Percentiles rank a stretch among this genome's conserved stretches.
Evolutionary conservation across 1,140 invertebrate species (phyloP).

Genomic region (Cotesia glomerata): DNA sequence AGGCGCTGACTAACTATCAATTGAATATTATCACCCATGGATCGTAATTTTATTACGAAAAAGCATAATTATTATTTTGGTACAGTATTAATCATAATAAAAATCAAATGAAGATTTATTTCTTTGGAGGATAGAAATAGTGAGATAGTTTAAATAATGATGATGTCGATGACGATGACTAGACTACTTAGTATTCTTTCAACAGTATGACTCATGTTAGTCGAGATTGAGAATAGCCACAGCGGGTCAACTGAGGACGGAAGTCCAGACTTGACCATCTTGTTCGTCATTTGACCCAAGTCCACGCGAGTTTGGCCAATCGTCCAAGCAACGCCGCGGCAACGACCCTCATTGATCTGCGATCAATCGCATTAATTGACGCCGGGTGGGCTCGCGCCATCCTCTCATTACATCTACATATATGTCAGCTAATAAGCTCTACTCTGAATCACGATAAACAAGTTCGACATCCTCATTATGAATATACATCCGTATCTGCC

Average conservation of each 20-base stretch:
- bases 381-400: constrained; percentile 29
- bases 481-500: constrained; percentile 6
- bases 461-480: constrained; percentile 19
- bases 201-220: constrained; percentile 53
- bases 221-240: constrained; percentile 58
- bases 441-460: constrained; percentile 24
- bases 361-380: constrained; percentile 62
- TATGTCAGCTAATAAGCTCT: not conserved
- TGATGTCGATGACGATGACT: constrained; percentile 14
- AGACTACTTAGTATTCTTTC: constrained; percentile 11
- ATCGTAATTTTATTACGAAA: not conserved
- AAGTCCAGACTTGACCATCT: constrained; percentile 51
- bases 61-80: not conserved
- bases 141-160: not conserved
- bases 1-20: too few relatives aligned
- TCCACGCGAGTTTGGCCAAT: constrained; percentile 40
- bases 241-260: constrained; percentile 55
- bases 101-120: too few relatives aligned
- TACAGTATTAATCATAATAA: too few relatives aligned
- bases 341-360: constrained; percentile 58
- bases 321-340: constrained; percentile 30
- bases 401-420: not conserved
- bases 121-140: too few relatives aligned
- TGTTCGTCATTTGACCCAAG: constrained; percentile 48
- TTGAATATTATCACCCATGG: too few relatives aligned